phyloP scores from a whole-genome alignment of 2,113 vertebrate species.

The Cryptoleucopteryx plumbea region DNA sequence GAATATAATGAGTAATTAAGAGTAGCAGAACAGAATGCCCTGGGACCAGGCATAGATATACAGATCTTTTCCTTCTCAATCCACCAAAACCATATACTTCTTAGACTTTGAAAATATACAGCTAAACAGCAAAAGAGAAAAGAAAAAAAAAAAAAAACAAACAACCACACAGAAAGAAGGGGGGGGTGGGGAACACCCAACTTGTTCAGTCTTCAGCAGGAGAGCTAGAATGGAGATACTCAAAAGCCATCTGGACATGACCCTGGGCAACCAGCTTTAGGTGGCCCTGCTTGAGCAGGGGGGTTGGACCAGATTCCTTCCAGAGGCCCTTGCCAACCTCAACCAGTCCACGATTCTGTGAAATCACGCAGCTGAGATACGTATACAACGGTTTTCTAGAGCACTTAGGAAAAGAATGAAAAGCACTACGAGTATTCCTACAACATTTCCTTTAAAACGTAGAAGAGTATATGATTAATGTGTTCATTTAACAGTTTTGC shows the following conservation, averaged over 20 bases:
- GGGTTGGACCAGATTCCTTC: neutral
- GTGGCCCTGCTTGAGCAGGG: neutral
- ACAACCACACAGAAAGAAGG: no score
- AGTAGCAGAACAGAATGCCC: neutral
- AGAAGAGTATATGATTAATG: neutral
- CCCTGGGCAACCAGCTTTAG: neutral
- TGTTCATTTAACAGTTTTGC: neutral
- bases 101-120: neutral
- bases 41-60: neutral
- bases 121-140: neutral
- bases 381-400: neutral
- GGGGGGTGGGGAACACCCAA: accelerated
- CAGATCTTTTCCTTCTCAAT: neutral
- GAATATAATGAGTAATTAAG: neutral
- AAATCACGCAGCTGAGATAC: neutral
- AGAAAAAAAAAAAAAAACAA: no score
- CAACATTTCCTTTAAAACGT: neutral
- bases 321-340: neutral
- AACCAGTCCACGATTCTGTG: neutral
- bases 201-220: neutral
- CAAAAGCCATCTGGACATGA: neutral
- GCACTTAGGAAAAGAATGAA: neutral
- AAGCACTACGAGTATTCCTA: neutral
- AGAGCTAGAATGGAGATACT: neutral
- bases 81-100: neutral